phyloP scores from a whole-genome alignment of 2,113 vertebrate genomes.

The Notothenia rossii region DNA sequence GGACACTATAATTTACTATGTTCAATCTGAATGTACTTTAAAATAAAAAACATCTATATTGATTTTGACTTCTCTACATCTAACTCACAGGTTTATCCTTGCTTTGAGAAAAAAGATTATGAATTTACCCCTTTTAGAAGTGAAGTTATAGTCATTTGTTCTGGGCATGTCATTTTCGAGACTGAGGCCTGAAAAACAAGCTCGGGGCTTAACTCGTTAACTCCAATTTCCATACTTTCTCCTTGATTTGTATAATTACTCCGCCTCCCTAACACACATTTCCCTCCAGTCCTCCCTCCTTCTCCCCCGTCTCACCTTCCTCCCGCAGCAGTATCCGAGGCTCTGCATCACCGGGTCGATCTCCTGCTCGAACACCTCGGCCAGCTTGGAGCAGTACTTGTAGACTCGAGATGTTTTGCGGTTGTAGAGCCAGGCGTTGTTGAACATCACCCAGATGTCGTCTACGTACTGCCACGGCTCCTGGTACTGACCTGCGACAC shows the following conservation, averaged over 20 bases:
- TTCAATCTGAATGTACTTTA: too few species aligned
- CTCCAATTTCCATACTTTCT: neutral
- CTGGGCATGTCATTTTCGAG: too few species aligned
- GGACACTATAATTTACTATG: too few species aligned
- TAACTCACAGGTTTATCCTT: too few species aligned
- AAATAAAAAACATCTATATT: too few species aligned
- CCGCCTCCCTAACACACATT: neutral
- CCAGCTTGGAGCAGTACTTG: slow-evolving; percentile 97
- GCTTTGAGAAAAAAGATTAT: too few species aligned
- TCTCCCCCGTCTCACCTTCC: slow-evolving; percentile 87
- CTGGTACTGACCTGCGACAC: slow-evolving; percentile 90
- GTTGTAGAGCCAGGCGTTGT: slow-evolving; percentile 99
- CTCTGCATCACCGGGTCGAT: slow-evolving; percentile 99
- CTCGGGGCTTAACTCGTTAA: too few species aligned
- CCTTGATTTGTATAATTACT: neutral
- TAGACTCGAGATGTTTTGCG: slow-evolving; percentile 98
- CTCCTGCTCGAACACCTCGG: slow-evolving; percentile 98
- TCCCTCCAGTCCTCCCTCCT: neutral
- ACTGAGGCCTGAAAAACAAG: too few species aligned
- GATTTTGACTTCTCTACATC: too few species aligned
- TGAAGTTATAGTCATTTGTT: too few species aligned
- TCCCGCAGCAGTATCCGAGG: slow-evolving; percentile 97
- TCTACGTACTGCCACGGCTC: slow-evolving; percentile 99
- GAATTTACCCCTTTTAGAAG: too few species aligned
- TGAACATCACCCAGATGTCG: slow-evolving; percentile 99